Conservation (phyloP, 2,113 vertebrate species). For the Aphelocoma coerulescens region DNA sequence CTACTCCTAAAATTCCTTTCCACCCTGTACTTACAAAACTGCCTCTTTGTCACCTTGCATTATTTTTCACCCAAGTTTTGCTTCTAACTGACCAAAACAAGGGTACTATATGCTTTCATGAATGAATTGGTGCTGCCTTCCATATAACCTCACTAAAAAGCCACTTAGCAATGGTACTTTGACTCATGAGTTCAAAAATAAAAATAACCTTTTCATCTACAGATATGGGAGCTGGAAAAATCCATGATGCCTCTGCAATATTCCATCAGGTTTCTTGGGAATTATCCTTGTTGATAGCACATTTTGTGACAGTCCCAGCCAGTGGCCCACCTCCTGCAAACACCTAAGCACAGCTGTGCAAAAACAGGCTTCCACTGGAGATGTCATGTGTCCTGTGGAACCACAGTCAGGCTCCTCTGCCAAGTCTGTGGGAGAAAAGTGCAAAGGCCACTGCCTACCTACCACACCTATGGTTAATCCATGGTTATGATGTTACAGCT, state of each 20-base stretch:
- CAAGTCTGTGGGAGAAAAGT: neutral
- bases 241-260: neutral
- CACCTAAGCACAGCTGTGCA: neutral
- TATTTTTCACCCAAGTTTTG: neutral
- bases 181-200: neutral
- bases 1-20: neutral
- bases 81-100: neutral
- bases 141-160: neutral
- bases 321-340: neutral
- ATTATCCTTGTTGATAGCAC: neutral
- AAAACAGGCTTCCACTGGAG: neutral
- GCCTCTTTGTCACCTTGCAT: neutral
- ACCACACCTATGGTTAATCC: rapidly evolving
- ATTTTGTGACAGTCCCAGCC: neutral
- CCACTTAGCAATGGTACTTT: neutral
- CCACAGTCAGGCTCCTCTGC: rapidly evolving
- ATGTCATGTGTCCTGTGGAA: rapidly evolving
- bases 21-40: neutral
- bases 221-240: neutral
- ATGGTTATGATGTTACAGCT: neutral
- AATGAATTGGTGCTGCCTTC: neutral
- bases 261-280: neutral
- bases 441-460: neutral
- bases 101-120: neutral
- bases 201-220: neutral